Conservation (phyloP, 2,797 vertebrate genomes). For the Artibeus lituratus region DNA sequence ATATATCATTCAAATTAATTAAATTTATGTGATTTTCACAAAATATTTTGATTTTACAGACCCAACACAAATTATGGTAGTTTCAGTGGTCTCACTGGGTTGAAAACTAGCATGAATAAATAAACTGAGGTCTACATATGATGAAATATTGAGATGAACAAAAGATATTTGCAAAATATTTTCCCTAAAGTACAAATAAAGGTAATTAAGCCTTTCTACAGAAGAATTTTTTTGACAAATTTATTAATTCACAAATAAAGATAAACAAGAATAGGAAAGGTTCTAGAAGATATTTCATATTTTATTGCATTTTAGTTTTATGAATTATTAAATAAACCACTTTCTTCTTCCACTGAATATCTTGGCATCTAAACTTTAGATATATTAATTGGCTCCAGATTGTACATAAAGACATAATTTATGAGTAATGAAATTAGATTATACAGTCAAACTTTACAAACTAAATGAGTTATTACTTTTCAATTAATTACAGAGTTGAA, state of each 20-base stretch:
- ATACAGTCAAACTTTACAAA: background rate
- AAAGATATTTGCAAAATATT: background rate
- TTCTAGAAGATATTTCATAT: background rate
- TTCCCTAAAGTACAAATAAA: background rate
- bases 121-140: background rate
- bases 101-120: background rate
- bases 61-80: background rate
- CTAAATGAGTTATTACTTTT: background rate
- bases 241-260: background rate
- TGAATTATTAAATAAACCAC: background rate
- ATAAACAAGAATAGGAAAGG: background rate
- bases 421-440: background rate
- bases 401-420: background rate
- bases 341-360: background rate
- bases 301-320: background rate
- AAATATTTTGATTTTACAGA: background rate
- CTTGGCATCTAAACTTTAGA: background rate
- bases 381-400: background rate
- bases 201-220: background rate
- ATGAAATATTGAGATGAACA: background rate
- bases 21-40: background rate
- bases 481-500: background rate
- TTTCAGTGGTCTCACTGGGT: background rate
- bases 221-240: background rate
- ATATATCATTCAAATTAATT: background rate